Evolutionary conservation across 2,113 vertebrate genomes (phyloP), one percentile per base, ranked within the genome.

Genomic region (Machaerirhynchus nigripectus): DNA sequence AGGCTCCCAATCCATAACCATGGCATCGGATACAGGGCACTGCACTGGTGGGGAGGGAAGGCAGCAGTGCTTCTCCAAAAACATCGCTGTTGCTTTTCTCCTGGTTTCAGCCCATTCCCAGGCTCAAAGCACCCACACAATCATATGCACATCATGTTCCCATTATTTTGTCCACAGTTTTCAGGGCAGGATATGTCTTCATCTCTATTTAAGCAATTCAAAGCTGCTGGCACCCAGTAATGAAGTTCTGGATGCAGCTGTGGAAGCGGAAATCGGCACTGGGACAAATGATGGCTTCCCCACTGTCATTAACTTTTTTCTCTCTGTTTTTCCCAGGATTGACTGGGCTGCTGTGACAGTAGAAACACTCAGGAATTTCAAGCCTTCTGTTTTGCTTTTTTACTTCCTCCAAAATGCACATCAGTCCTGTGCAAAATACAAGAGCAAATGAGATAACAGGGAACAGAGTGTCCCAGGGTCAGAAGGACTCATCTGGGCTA

Each of bases 1-100:
- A 1, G 49, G 37, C 37, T 78, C 22, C 73, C 80, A 42, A 1
- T 2, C 2, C 56, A 7, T 13, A 23, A n/a, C 53, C 0, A 0
- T 12, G 65, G 59, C 67, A 8, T 87, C 39, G 84, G 68, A 82
- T 77, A 90, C 44, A 42, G n/a, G 52, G 11, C 39, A 23, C 33
- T n/a, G 22, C n/a, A 57, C 1, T 11, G 19, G 19, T 44, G 35
- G 42, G 13, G 15, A n/a, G 68, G 15, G 26, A 74, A 57, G 31
- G 50, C 57, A 49, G 50, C 26, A 15, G 15, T 5, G 4, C 33
- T 59, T 39, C 53, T 69, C 46, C 21, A 55, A 56, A 39, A 87
- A 15, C 50, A 24, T 18, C 2, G 0, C 19, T 78, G 23, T 60
- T 55, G 24, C 28, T 71, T 26, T 91, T 53, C 37, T 70, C 33